Percentiles rank a stretch among this genome's conserved stretches.
These are phyloP conservation scores for Pocota personata DNA, from an alignment of 2,888 invertebrate species.

Conservation along the genomic window DNA sequence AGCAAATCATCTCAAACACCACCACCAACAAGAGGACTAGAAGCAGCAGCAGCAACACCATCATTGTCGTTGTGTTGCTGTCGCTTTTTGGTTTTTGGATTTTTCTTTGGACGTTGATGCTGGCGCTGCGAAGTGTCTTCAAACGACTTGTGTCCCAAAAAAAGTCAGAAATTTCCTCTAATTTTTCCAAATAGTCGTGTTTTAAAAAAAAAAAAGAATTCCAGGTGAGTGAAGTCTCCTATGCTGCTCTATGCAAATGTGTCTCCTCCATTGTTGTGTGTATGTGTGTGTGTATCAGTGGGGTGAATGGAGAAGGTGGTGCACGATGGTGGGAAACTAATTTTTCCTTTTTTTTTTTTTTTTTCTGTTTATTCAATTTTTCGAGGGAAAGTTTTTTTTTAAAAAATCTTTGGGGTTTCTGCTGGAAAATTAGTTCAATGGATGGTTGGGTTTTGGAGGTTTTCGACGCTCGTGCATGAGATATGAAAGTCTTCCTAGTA, in stretches of 20 bases:
- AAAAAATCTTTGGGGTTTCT: neutral
- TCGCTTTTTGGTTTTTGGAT: slow-evolving; percentile 73
- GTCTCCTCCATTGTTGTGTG: slow-evolving; percentile 23
- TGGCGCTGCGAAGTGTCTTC: slow-evolving; percentile 59
- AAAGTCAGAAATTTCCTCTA: slow-evolving; percentile 14
- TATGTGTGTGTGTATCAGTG: slow-evolving; percentile 27
- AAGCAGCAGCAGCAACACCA: slow-evolving; percentile 51
- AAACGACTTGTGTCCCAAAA: slow-evolving; percentile 30
- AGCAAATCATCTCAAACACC: slow-evolving; percentile 50
- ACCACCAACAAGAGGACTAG: slow-evolving; percentile 47
- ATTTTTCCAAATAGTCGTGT: neutral
- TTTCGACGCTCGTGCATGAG: neutral
- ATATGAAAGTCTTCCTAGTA: slow-evolving; percentile 8
- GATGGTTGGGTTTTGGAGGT: slow-evolving; percentile 1
- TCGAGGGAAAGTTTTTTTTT: slow-evolving; percentile 42
- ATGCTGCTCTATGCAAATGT: slow-evolving; percentile 1
- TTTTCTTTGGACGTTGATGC: slow-evolving; percentile 67
- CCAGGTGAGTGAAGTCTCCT: slow-evolving; percentile 20
- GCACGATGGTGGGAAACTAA: slow-evolving; percentile 42
- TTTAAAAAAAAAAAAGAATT: neutral
- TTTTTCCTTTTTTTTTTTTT: slow-evolving; percentile 26
- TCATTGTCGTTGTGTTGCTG: slow-evolving; percentile 62
- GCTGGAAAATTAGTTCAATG: neutral
- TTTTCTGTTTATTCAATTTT: neutral
- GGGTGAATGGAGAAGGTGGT: slow-evolving; percentile 27